These are phyloP conservation scores for Sander lucioperca DNA, from an alignment of 2,113 vertebrate genomes.

Conservation along the genomic window DNA sequence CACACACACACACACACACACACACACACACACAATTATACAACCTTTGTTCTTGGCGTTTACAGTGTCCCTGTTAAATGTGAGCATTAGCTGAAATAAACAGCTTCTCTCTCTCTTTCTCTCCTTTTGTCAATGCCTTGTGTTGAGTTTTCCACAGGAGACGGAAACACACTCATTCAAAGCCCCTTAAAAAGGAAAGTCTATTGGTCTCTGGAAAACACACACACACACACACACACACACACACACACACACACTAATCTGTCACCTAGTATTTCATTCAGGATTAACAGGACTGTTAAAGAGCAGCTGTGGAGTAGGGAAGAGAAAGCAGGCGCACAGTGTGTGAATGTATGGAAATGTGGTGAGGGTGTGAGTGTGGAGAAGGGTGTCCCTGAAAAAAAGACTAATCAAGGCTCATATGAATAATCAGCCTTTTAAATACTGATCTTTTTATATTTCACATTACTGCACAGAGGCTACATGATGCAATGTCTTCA, in stretches of 20 bases:
- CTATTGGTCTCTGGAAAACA: constrained; percentile 33
- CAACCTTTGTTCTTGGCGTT: background rate
- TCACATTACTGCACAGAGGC: background rate
- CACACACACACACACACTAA: constrained; percentile 9
- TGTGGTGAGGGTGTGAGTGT: too few species aligned
- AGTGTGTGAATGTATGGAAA: background rate
- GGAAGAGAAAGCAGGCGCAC: background rate
- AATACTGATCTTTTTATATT: background rate
- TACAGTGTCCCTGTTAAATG: constrained; percentile 6
- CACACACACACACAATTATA: background rate
- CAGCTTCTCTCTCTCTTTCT: background rate
- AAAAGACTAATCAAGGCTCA: background rate
- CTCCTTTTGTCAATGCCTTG: constrained; percentile 2
- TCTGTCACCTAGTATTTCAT: constrained; percentile 43
- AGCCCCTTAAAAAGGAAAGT: constrained; percentile 10
- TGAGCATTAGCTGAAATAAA: constrained; percentile 20
- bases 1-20: background rate
- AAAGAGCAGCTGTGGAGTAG: constrained; percentile 19
- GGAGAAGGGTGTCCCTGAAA: background rate
- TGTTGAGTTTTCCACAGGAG: constrained; percentile 19
- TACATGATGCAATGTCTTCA: background rate
- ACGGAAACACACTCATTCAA: constrained; percentile 24
- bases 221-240: background rate
- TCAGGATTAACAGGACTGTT: constrained; percentile 52
- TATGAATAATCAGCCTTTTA: background rate